Conservation (phyloP, 2,888 invertebrate genomes). For the Bimastos eiseni region DNA sequence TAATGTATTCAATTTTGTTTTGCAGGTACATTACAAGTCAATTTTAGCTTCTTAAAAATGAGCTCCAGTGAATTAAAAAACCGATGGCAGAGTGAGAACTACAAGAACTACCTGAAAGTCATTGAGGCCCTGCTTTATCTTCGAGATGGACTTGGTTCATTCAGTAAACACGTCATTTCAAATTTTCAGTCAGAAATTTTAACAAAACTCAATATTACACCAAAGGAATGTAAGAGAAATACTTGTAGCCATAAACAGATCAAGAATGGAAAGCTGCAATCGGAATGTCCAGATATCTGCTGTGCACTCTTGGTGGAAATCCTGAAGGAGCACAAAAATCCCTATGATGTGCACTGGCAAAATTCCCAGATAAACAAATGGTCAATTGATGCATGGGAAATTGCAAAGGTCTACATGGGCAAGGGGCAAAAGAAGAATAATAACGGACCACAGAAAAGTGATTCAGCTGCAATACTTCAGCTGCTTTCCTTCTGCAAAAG, state of each 20-base stretch:
- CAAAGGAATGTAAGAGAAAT: neutral
- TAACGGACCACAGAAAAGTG: neutral
- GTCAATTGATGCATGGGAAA: neutral
- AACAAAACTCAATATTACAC: neutral
- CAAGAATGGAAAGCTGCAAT: neutral
- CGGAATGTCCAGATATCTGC: neutral
- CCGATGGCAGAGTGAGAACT: neutral
- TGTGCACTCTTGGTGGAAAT: neutral
- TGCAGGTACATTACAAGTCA: slow-evolving; percentile 3
- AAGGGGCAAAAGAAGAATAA: neutral
- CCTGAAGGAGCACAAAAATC: neutral
- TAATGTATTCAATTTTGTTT: neutral
- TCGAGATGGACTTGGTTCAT: neutral
- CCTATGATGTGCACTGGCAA: neutral
- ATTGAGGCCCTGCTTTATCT: neutral
- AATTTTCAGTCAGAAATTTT: neutral
- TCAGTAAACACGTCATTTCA: neutral
- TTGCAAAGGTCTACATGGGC: neutral
- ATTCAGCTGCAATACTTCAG: slow-evolving; percentile 14
- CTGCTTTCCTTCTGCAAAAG: neutral
- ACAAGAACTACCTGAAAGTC: neutral
- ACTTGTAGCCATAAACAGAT: neutral
- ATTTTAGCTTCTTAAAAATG: neutral
- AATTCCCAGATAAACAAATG: neutral
- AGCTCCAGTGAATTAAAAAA: neutral